Percentiles rank a stretch among this genome's conserved stretches.
These are phyloP conservation scores for Trichechus manatus DNA, from an alignment of 2,113 vertebrate species.

Conservation along the genomic window DNA sequence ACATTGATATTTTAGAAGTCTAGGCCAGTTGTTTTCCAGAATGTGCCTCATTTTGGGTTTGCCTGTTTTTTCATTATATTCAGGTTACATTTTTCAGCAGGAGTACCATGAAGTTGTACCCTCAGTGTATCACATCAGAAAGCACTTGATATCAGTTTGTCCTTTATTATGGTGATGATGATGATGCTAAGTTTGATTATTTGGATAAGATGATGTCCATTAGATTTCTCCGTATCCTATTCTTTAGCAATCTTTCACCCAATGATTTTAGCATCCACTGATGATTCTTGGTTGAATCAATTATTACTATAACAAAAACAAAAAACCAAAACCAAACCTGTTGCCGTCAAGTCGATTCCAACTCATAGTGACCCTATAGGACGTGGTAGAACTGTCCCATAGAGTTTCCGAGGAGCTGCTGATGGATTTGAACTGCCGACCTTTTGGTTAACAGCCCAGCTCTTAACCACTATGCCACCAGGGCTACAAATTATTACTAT, in stretches of 20 bases:
- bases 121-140: not conserved
- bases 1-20: conserved; percentile 25
- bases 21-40: conserved; percentile 16
- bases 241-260: not conserved
- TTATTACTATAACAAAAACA: not conserved
- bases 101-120: not conserved
- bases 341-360: too few species aligned
- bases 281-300: not conserved
- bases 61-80: not conserved
- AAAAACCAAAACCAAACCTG: too few species aligned
- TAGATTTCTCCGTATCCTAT: not conserved
- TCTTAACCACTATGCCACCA: too few species aligned
- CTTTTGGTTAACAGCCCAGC: too few species aligned
- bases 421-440: too few species aligned
- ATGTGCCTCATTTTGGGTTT: conserved; percentile 3
- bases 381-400: too few species aligned
- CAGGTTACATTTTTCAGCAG: not conserved
- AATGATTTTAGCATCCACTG: not conserved
- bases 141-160: not conserved
- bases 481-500: too few species aligned
- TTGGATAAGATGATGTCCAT: not conserved
- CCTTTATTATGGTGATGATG: not conserved
- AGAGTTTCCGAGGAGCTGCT: too few species aligned
- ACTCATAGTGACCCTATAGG: too few species aligned
- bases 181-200: not conserved